Percentiles rank a stretch among this genome's conserved stretches.
phyloP scores from a whole-genome alignment of 2,113 vertebrate genomes.

The Poeciliopsis prolifica region DNA sequence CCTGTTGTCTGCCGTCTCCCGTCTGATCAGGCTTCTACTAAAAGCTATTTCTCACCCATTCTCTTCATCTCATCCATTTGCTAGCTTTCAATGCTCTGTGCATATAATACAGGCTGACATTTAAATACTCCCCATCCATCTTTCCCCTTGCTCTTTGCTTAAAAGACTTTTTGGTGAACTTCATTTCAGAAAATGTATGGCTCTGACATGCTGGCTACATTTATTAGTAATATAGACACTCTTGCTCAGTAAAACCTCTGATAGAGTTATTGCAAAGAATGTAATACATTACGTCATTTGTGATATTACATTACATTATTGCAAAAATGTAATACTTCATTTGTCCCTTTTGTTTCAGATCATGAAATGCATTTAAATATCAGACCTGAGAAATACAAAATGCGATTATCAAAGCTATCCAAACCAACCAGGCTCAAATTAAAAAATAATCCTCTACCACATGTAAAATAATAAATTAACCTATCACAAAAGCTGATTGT shows the following conservation, averaged over 20 bases:
- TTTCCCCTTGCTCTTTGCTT: constrained; percentile 3
- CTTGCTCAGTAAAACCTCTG: neutral
- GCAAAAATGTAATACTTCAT: too few species aligned
- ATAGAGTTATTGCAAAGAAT: neutral
- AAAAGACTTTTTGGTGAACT: constrained; percentile 8
- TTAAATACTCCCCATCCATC: constrained; percentile 23
- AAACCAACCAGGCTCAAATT: too few species aligned
- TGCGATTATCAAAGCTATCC: too few species aligned
- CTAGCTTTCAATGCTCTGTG: constrained; percentile 16
- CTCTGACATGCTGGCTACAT: neutral
- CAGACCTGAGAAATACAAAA: too few species aligned
- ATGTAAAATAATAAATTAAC: too few species aligned
- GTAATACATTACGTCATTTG: too few species aligned
- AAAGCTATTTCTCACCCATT: constrained; percentile 37
- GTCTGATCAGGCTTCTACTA: constrained; percentile 31
- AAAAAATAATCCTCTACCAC: too few species aligned
- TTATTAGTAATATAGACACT: neutral
- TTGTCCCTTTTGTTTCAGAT: too few species aligned
- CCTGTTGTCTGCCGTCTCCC: neutral
- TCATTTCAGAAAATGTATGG: neutral
- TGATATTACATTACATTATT: too few species aligned
- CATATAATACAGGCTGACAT: constrained; percentile 29
- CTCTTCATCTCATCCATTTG: constrained; percentile 11
- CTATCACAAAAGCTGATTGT: too few species aligned
- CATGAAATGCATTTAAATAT: too few species aligned